Conservation (phyloP, 2,888 invertebrate genomes). For the Hemicrepidius hirtus region DNA sequence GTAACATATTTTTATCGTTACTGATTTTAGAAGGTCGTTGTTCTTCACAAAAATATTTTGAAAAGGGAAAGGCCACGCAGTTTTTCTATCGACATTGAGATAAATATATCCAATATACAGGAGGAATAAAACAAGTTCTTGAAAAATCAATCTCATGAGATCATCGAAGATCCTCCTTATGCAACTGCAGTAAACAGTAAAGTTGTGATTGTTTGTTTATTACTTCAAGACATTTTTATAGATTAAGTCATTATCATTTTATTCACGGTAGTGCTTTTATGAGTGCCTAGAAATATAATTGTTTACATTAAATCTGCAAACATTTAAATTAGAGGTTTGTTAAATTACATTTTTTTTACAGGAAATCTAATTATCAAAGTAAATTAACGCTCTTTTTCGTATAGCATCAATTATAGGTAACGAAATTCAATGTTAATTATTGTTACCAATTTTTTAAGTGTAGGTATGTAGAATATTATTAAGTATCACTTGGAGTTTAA, state of each 20-base stretch:
- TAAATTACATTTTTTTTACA: neutral
- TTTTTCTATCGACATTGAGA: conserved; percentile 28
- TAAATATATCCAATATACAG: conserved; percentile 24
- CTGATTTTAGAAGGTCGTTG: conserved; percentile 21
- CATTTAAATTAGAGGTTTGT: conserved; percentile 12
- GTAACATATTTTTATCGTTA: conserved; percentile 28
- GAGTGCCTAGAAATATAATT: neutral
- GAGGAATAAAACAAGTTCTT: conserved; percentile 29
- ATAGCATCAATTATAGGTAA: neutral
- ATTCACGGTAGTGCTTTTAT: conserved; percentile 10
- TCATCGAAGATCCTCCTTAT: conserved; percentile 26
- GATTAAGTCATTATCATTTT: conserved; percentile 21
- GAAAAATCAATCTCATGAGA: conserved; percentile 24
- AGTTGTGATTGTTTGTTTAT: neutral
- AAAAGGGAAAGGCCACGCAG: conserved; percentile 17
- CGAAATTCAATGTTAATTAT: conserved; percentile 1
- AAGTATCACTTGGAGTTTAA: neutral
- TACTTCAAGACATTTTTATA: neutral
- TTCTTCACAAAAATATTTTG: conserved; percentile 20
- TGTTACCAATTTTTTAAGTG: neutral
- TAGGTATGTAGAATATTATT: conserved; percentile 5
- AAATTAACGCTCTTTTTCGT: conserved; percentile 5
- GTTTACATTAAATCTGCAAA: neutral
- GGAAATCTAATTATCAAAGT: conserved; percentile 15
- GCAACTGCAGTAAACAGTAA: conserved; percentile 12